A percentile compares a stretch with the other conserved stretches of the same genome.
Conservation (phyloP, 2,888 invertebrate species). For the Buathra laborator region DNA sequence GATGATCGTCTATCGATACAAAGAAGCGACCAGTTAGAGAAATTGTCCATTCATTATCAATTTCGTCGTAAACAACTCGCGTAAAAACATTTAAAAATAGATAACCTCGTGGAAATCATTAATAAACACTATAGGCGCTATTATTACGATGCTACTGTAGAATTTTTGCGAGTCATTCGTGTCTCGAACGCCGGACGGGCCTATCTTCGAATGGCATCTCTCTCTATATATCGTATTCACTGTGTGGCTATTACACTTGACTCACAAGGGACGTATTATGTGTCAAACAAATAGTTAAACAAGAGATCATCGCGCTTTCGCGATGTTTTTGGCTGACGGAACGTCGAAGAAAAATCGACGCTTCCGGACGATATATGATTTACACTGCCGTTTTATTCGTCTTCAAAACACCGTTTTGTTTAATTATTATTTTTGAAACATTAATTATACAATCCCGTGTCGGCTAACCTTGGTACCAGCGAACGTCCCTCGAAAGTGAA, state of each 20-base stretch:
- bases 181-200: not conserved
- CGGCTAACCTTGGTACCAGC: not conserved
- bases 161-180: constrained; percentile 25
- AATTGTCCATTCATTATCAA: not conserved
- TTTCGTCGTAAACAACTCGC: not conserved
- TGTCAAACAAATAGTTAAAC: too few relatives aligned
- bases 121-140: not conserved
- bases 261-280: not conserved
- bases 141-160: constrained; percentile 9
- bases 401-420: not conserved
- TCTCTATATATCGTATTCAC: not conserved
- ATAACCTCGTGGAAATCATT: not conserved
- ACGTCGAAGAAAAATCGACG: not conserved
- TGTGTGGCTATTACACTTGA: not conserved
- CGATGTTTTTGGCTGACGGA: not conserved
- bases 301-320: too few relatives aligned
- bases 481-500: constrained; percentile 53
- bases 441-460: not conserved
- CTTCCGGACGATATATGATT: not conserved
- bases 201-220: not conserved
- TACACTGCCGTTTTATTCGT: not conserved
- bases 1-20: not conserved
- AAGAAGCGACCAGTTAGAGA: not conserved
- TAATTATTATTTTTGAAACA: not conserved
- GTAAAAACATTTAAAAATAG: not conserved